Evolutionary conservation across 2,888 invertebrate genomes (phyloP).

Genomic region (Trileptium ribeirensis): DNA sequence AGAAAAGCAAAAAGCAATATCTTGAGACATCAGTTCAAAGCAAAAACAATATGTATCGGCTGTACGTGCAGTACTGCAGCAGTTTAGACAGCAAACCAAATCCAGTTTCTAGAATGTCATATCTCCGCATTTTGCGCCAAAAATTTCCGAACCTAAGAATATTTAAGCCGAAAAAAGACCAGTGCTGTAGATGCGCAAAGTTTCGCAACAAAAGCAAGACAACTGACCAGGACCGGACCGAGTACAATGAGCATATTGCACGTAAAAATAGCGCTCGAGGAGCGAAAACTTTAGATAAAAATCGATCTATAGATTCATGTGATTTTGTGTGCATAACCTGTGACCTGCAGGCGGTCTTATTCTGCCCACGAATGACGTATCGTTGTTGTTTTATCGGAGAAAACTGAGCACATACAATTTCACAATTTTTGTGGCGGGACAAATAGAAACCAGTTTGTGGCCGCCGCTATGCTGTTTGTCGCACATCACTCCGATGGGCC

Average conservation of each 20-base stretch:
- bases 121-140: neutral
- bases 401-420: slow-evolving; percentile 4
- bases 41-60: slow-evolving; percentile 4
- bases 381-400: neutral
- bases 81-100: neutral
- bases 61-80: neutral
- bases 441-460: slow-evolving; percentile 4
- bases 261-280: neutral
- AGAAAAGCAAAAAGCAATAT: neutral
- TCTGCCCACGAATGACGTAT: neutral
- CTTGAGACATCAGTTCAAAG: neutral
- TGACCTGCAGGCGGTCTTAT: slow-evolving; percentile 13
- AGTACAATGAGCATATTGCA: slow-evolving; percentile 2
- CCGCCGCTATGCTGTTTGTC: neutral
- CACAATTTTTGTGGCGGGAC: neutral
- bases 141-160: slow-evolving; percentile 3
- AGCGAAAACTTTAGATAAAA: neutral
- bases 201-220: neutral
- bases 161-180: slow-evolving; percentile 8
- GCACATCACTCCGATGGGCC: neutral
- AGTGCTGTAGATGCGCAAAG: slow-evolving; percentile 1
- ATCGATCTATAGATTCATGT: neutral
- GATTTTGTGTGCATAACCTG: neutral
- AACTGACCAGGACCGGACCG: neutral
- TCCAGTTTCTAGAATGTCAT: neutral